Conservation (phyloP, 2,797 vertebrate species). For the Falco naumanni region DNA sequence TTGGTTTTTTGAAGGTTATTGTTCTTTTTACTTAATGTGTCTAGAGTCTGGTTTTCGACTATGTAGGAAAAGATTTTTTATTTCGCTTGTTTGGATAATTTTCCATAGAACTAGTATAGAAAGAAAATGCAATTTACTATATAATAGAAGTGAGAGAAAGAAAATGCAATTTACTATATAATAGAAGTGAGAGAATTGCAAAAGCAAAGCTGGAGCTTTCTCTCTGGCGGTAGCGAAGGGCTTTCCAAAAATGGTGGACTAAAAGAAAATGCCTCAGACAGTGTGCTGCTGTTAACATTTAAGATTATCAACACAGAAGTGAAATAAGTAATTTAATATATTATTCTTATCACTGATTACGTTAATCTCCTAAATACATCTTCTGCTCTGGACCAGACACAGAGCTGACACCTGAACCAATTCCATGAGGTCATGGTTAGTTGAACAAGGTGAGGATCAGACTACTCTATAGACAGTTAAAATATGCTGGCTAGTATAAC, state of each 20-base stretch:
- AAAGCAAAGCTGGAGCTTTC: background rate
- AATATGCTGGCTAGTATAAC: slow-evolving; percentile 1
- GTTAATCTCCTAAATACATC: slow-evolving; percentile 25
- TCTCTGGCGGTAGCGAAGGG: background rate
- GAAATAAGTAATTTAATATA: slow-evolving; percentile 33
- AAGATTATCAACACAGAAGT: slow-evolving; percentile 20
- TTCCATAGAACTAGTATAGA: background rate
- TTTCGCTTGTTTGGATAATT: background rate
- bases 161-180: background rate
- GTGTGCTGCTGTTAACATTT: background rate
- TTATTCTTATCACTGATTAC: slow-evolving; percentile 26
- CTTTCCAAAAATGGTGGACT: slow-evolving; percentile 12
- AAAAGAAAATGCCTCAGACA: background rate
- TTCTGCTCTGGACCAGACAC: slow-evolving; percentile 4
- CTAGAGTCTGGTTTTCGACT: background rate
- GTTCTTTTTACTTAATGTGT: background rate
- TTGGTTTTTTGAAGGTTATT: background rate
- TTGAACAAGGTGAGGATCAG: slow-evolving; percentile 20
- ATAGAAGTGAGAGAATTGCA: background rate
- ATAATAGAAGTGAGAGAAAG: background rate
- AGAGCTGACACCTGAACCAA: background rate
- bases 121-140: background rate
- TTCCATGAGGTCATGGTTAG: background rate
- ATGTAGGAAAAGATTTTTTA: background rate
- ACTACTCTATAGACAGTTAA: background rate